Percentiles rank a stretch among this genome's conserved stretches.
Evolutionary conservation across 2,888 invertebrate genomes (phyloP).

Genomic region (Thalpophila matura): DNA sequence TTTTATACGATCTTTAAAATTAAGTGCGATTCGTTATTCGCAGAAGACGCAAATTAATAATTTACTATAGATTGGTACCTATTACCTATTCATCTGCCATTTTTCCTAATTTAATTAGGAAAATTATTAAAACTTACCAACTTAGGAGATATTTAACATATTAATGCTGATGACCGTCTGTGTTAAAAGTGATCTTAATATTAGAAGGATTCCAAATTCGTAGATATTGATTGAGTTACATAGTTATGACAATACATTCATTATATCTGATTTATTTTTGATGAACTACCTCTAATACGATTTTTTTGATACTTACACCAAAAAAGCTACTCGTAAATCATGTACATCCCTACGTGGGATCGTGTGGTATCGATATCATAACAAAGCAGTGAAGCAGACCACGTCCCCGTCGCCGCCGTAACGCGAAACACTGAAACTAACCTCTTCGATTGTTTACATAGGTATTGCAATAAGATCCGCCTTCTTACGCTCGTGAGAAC

Average conservation of each 20-base stretch:
- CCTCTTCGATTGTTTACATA: constrained; percentile 69
- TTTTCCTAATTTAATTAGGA: constrained; percentile 7
- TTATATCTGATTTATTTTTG: no score
- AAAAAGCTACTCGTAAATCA: no score
- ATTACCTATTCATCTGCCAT: no score
- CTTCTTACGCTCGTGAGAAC: constrained; percentile 66
- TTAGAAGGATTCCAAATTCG: no score
- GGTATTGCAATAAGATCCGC: constrained; percentile 65
- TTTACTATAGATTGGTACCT: no score
- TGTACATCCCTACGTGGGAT: constrained; percentile 47
- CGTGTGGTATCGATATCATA: constrained; percentile 65
- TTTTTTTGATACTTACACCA: no score
- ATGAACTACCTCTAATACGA: no score
- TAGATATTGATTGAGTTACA: no score
- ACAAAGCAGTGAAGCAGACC: constrained; percentile 67
- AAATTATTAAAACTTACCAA: constrained; percentile 18
- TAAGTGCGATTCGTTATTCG: not conserved
- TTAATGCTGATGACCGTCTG: no score
- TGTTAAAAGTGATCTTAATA: constrained; percentile 14
- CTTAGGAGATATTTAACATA: constrained; percentile 23
- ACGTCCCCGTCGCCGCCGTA: constrained; percentile 53
- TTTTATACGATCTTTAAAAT: not conserved
- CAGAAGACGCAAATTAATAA: no score
- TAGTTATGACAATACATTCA: no score
- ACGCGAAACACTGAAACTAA: constrained; percentile 69